phyloP scores from a whole-genome alignment of 2,888 invertebrate genomes.

The Sinelater perroti region DNA sequence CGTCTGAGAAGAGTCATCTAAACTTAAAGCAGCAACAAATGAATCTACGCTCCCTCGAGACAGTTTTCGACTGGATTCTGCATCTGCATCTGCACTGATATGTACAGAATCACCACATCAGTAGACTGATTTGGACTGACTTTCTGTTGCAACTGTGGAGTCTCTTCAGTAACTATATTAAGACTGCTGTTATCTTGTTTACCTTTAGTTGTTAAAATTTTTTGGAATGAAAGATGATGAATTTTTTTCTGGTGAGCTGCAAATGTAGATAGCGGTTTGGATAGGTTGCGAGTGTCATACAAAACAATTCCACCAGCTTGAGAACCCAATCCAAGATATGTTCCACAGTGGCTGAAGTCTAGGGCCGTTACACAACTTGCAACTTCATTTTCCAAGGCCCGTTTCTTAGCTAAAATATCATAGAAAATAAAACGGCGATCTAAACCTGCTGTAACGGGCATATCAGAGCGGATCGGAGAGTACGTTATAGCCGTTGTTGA shows the following conservation, averaged over 20 bases:
- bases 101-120: no score
- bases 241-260: conserved; percentile 63
- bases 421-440: conserved; percentile 68
- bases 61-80: no score
- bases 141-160: no score
- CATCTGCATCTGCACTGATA: no score
- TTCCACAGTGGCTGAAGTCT: conserved; percentile 57
- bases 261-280: conserved; percentile 61
- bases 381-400: conserved; percentile 50
- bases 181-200: no score
- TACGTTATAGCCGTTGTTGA: conserved; percentile 67
- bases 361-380: conserved; percentile 53
- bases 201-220: neutral
- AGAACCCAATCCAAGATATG: conserved; percentile 65
- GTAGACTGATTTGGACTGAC: no score
- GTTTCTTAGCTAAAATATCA: conserved; percentile 62
- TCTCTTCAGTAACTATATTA: no score
- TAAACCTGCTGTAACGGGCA: conserved; percentile 66
- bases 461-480: conserved; percentile 66
- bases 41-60: no score
- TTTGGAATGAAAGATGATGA: conserved; percentile 62
- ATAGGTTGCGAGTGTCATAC: conserved; percentile 67
- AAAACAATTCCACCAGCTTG: conserved; percentile 65
- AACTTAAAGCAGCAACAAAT: no score
- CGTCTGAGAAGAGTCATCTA: no score